Evolutionary conservation across 2,888 invertebrate species (phyloP), one percentile per base, ranked within the genome.

Genomic region (Linnaemya tessellans): DNA sequence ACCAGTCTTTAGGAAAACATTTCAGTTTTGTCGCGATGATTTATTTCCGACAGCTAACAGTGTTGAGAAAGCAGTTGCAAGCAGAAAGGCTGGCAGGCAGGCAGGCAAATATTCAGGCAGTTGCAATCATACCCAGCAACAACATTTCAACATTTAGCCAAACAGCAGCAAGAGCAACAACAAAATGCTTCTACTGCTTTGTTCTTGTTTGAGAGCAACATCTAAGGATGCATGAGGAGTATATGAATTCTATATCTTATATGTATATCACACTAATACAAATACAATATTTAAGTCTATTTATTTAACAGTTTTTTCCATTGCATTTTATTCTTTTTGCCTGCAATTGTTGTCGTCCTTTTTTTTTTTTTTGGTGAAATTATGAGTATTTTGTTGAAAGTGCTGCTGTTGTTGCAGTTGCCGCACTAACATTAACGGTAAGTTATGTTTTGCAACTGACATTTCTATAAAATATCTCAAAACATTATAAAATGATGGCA

Each of bases 401-500:
- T 51, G 35, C 67, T 73, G 70, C 49, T 65, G 81, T 43, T 54
- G 35, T 30, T 64, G 68, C 60, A 58, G 56, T 54, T 79, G 71
- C 60, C 51, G 73, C 62, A 71, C 70, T 77, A 80, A 77, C 80
- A 84, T 84, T 85, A 86, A 86, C 87, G 85, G 86, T 86, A 87
- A 87, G 82, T 85, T 86, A 84, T 83, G 67, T 85, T 84, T 87
- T 87, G 87, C 82, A 79, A 77, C 87, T 87, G 87, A 86, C 87
- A 87, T 87, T 87, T 87, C 78, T 86, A 87, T 87, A 85, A 87
- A 87, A 87, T 87, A 87, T 86, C 80, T 85, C 58, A 80, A 84
- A 84, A 84, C 65, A 84, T 84, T 84, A 41, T 77, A 38, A 80
- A 84, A 84, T 82, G 86, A 75, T 75, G 81, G 79, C 86, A 85